phyloP scores from a whole-genome alignment of 2,888 invertebrate genomes.

The Priocnemis perturbator region DNA sequence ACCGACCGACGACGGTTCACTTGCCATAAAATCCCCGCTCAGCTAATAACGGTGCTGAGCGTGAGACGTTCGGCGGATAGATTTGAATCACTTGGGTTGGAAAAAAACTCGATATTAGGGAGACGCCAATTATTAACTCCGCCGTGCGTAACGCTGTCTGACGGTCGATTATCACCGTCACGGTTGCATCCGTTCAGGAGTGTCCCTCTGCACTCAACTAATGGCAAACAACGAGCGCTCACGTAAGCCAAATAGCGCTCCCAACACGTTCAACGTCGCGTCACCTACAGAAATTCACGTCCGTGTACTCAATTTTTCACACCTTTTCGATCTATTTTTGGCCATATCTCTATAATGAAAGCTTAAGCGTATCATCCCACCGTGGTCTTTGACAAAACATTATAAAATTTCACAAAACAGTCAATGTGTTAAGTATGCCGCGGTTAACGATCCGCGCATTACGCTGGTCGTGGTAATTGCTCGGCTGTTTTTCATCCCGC shows the following conservation, averaged over 20 bases:
- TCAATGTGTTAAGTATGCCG: neutral
- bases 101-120: slow-evolving; percentile 39
- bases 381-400: too few relatives aligned
- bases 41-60: too few relatives aligned
- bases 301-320: too few relatives aligned
- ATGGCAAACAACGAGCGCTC: slow-evolving; percentile 45
- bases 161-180: slow-evolving; percentile 52
- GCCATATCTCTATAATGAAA: too few relatives aligned
- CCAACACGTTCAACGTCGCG: too few relatives aligned
- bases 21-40: too few relatives aligned
- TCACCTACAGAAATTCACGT: too few relatives aligned
- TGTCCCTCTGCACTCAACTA: neutral
- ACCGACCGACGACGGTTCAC: too few relatives aligned
- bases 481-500: slow-evolving; percentile 3
- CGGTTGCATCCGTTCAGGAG: slow-evolving; percentile 8
- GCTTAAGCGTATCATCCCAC: too few relatives aligned
- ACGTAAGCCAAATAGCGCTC: neutral
- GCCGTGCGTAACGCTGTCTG: slow-evolving; percentile 33
- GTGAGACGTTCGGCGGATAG: slow-evolving; percentile 18
- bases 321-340: too few relatives aligned
- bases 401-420: too few relatives aligned
- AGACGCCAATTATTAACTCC: slow-evolving; percentile 45
- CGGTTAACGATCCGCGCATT: slow-evolving; percentile 37
- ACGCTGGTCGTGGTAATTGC: slow-evolving; percentile 25
- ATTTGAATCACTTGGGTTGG: slow-evolving; percentile 29